Conservation (phyloP, 2,113 vertebrate genomes). For the Ariopsis seemanni region DNA sequence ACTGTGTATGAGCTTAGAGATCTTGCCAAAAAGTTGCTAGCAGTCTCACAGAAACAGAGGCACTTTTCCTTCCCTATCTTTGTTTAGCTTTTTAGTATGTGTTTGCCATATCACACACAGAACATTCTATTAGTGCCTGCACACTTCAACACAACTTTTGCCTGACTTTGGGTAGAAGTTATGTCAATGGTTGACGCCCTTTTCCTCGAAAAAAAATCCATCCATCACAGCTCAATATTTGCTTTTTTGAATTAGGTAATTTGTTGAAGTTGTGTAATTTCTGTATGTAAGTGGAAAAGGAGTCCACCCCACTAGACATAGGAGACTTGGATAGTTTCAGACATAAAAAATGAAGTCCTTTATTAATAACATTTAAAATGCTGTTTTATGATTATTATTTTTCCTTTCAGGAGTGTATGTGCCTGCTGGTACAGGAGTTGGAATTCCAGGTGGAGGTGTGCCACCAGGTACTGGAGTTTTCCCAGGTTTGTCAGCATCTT, state of each 20-base stretch:
- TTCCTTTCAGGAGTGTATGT: conserved; percentile 72
- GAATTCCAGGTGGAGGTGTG: conserved; percentile 58
- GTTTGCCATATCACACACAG: conserved; percentile 46
- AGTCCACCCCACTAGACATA: not conserved
- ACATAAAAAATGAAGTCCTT: not conserved
- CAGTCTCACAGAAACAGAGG: conserved; percentile 55
- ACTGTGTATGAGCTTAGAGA: conserved; percentile 58
- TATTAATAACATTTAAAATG: not conserved
- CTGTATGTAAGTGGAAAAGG: not conserved
- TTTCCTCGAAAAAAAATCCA: conserved; percentile 8
- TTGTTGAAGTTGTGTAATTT: conserved; percentile 17
- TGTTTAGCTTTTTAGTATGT: conserved; percentile 9
- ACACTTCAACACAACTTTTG: conserved; percentile 47
- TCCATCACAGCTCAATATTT: conserved; percentile 5
- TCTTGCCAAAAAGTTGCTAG: conserved; percentile 58
- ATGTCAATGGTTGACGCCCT: not conserved
- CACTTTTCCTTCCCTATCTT: not conserved
- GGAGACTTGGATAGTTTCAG: not conserved
- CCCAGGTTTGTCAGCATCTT: conserved; percentile 66
- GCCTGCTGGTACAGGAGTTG: conserved; percentile 62
- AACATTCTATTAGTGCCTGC: conserved; percentile 59
- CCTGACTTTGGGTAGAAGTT: conserved; percentile 25
- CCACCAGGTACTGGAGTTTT: conserved; percentile 65
- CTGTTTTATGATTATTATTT: not conserved
- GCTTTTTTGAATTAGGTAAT: conserved; percentile 17